These are phyloP conservation scores for Anser brachyrhynchus DNA, from an alignment of 2,113 vertebrate species.

Conservation along the genomic window DNA sequence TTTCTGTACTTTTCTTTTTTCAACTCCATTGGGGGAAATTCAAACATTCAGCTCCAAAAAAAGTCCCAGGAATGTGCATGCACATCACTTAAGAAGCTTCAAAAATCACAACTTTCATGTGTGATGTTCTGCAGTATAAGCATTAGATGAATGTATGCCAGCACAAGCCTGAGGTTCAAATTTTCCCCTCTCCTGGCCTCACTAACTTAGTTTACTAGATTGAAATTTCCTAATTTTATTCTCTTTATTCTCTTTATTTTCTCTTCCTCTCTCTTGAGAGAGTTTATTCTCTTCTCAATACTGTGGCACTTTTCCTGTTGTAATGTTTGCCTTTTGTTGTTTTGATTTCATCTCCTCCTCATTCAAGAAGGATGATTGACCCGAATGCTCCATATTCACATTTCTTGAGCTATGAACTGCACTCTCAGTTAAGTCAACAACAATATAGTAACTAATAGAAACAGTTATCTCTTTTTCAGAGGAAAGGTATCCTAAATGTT, in stretches of 20 bases:
- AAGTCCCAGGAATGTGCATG: background rate
- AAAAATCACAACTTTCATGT: background rate
- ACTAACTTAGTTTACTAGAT: background rate
- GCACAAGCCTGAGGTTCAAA: background rate
- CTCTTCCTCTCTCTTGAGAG: background rate
- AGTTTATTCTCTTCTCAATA: background rate
- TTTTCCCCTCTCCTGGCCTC: conserved; percentile 16
- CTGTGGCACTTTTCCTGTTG: background rate
- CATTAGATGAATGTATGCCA: background rate
- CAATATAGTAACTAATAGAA: background rate
- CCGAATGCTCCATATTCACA: background rate
- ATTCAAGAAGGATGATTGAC: background rate
- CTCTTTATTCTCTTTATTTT: background rate
- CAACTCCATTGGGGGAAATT: background rate
- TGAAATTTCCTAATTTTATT: background rate
- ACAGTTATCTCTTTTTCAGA: background rate
- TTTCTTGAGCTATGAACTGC: background rate
- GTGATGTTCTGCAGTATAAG: background rate
- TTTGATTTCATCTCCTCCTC: background rate
- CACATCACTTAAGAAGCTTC: background rate
- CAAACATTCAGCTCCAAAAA: background rate
- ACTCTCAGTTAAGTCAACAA: background rate
- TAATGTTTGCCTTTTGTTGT: background rate
- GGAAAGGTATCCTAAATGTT: conserved; percentile 38
- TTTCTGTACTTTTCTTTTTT: background rate